Base-by-base conservation (phyloP, 2,797 vertebrate genomes). In the Thalassophryne amazonica region DNA sequence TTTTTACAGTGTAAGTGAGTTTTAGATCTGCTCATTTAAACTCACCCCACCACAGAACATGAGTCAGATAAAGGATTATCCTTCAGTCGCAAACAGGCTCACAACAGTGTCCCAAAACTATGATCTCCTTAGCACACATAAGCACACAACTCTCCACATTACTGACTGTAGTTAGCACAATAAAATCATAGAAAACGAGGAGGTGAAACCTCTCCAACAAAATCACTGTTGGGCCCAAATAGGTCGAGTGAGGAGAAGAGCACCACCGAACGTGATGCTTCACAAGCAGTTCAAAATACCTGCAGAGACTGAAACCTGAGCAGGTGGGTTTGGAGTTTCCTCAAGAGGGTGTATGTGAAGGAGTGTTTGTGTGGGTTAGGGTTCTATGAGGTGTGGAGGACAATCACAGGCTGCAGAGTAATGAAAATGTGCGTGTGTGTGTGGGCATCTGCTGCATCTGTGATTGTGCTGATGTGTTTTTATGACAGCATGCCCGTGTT, bases 211-310 rank as follows among this genome's bases (percentile, higher is more conserved):
- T 79, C 39, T 45, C 56, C 27, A 24, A 36, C 76, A 62, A 46
- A 68, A 73, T 84, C 72, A 59, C 84, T 76, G 73, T 20, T 65
- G 83, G 83, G 77, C 87, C 78, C 83, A 88, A 88, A 87, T 84
- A 87, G 63, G 63, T 35, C 32, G 58, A 1, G 60, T 12, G 20
- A 59, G 59, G 60, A 76, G 77, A 68, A 62, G 65, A 75, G 73
- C 22, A 32, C 52, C 46, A 41, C 59, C 55, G 14, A 75, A 66
- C 18, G 43, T 60, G 11, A 29, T 17, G 20, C 70, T 73, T 55
- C 71, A 60, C 70, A 70, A 58, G 56, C 60, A 36, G 79, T 80
- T 83, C 70, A 84, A 82, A 80, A 72, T 67, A 57, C 49, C 65
- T 71, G 60, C 42, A 69, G 71, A 58, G 69, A 72, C 30, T 14